Conservation (phyloP, 2,888 invertebrate genomes). For the Biston betularia region DNA sequence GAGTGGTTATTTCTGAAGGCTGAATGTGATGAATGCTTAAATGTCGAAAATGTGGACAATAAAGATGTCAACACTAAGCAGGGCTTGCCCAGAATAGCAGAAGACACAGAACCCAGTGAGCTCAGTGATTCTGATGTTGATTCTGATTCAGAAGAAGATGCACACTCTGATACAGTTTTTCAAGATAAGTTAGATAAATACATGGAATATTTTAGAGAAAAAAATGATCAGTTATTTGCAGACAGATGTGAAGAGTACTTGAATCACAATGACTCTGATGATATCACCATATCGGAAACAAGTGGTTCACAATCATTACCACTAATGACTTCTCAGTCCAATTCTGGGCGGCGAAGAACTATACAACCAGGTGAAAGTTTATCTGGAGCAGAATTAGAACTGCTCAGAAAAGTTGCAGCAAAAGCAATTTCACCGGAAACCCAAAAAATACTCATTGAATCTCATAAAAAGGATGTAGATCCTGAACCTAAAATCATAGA, state of each 20-base stretch:
- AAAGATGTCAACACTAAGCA: constrained; percentile 76
- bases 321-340: constrained; percentile 80
- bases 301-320: constrained; percentile 82
- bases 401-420: constrained; percentile 87
- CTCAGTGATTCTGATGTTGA: constrained; percentile 87
- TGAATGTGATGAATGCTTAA: constrained; percentile 94
- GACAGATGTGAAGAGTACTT: constrained; percentile 87
- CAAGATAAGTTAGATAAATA: constrained; percentile 90
- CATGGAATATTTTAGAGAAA: constrained; percentile 90
- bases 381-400: constrained; percentile 86
- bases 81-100: constrained; percentile 80
- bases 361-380: constrained; percentile 88
- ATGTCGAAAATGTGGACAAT: constrained; percentile 81
- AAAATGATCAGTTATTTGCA: constrained; percentile 89
- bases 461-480: constrained; percentile 83
- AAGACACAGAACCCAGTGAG: constrained; percentile 86
- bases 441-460: constrained; percentile 84
- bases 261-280: constrained; percentile 82
- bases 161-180: constrained; percentile 88
- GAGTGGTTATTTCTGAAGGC: constrained; percentile 95
- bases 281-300: constrained; percentile 81
- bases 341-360: constrained; percentile 83
- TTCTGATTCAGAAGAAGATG: constrained; percentile 84
- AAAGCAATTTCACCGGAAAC: constrained; percentile 84
- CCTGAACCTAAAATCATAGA: constrained; percentile 85